Evolutionary conservation across 2,113 vertebrate species (phyloP).

Genomic region (Montifringilla adamsi): DNA sequence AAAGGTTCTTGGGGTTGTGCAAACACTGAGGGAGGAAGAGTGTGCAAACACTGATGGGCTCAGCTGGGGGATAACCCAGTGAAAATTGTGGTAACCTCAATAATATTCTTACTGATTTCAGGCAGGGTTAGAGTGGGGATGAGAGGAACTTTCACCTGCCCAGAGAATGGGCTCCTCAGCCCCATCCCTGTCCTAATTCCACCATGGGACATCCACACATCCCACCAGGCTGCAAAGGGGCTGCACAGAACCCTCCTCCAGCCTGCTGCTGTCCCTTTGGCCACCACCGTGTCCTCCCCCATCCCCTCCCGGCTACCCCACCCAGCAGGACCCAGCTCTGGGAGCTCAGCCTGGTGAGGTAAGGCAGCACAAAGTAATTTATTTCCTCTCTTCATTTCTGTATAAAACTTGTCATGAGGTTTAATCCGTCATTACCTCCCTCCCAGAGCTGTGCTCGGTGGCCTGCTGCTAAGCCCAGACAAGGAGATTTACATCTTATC

Average conservation of each 20-base stretch:
- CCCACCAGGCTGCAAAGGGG: not conserved
- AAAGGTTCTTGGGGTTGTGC: not conserved
- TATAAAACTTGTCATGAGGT: not conserved
- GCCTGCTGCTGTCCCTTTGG: not conserved
- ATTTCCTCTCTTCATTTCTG: not conserved
- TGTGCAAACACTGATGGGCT: no score
- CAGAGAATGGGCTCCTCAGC: not conserved
- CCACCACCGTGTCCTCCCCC: not conserved
- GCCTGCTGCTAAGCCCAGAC: not conserved
- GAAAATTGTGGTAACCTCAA: not conserved
- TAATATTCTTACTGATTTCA: not conserved
- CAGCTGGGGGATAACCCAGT: not conserved
- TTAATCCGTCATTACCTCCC: conserved; percentile 16
- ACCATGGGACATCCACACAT: fast-evolving
- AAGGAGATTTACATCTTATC: conserved; percentile 32
- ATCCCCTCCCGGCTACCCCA: fast-evolving
- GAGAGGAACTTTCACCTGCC: not conserved
- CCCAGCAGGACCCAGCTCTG: not conserved
- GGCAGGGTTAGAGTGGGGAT: not conserved
- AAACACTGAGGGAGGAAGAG: fast-evolving
- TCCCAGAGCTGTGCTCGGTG: not conserved
- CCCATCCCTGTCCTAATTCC: not conserved
- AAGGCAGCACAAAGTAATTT: not conserved
- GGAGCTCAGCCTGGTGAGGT: not conserved
- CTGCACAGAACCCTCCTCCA: not conserved